phyloP scores from a whole-genome alignment of 2,888 invertebrate genomes.

The Spicauda simplicius region DNA sequence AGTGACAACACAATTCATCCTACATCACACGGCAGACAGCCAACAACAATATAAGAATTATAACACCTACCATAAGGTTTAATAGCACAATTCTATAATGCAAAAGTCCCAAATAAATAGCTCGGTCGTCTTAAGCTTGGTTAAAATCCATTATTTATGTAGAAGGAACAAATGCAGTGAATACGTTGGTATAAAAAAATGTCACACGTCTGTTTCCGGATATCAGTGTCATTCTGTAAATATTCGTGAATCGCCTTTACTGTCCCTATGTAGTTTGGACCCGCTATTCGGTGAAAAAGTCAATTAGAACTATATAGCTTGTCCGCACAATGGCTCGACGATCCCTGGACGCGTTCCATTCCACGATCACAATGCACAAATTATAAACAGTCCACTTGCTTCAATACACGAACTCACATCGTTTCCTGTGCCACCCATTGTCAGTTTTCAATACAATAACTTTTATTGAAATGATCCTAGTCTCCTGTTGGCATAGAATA shows the following conservation, averaged over 20 bases:
- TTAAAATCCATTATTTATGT: conserved; percentile 21
- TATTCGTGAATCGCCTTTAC: conserved; percentile 39
- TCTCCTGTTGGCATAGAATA: conserved; percentile 69
- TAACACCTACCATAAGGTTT: too few relatives aligned
- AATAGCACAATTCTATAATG: neutral
- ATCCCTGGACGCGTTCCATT: conserved; percentile 71
- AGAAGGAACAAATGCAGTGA: conserved; percentile 10
- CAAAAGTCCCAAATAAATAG: neutral
- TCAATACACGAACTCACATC: conserved; percentile 76
- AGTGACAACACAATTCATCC: too few relatives aligned
- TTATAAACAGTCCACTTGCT: conserved; percentile 84
- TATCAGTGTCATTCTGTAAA: conserved; percentile 47
- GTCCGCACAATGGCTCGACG: conserved; percentile 60
- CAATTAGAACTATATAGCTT: conserved; percentile 72
- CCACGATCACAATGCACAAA: conserved; percentile 77
- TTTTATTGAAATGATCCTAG: conserved; percentile 82
- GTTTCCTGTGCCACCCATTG: conserved; percentile 81
- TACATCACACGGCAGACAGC: too few relatives aligned
- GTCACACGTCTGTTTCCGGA: conserved; percentile 30
- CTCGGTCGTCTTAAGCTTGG: neutral
- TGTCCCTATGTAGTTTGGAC: conserved; percentile 48
- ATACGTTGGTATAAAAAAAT: conserved; percentile 21
- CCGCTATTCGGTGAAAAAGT: conserved; percentile 65
- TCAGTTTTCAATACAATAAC: conserved; percentile 81
- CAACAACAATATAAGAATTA: too few relatives aligned